phyloP scores from a whole-genome alignment of 2,888 invertebrate genomes.

The Epirrita christyi region DNA sequence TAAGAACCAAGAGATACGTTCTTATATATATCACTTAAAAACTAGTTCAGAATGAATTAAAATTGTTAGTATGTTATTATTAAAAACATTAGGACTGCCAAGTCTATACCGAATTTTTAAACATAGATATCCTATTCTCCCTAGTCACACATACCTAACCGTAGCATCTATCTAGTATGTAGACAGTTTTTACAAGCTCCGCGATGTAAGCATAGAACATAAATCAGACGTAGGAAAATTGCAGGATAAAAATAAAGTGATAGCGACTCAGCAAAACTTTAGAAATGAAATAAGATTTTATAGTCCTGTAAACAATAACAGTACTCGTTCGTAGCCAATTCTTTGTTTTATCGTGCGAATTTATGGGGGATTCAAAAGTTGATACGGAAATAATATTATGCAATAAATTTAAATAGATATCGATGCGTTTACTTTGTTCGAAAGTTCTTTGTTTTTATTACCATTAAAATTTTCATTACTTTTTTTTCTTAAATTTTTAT shows the following conservation, averaged over 20 bases:
- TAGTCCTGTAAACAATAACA: slow-evolving; percentile 29
- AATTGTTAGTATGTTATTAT: no score
- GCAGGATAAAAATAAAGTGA: slow-evolving; percentile 31
- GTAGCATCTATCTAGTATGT: slow-evolving; percentile 24
- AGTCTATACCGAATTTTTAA: background rate
- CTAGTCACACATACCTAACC: slow-evolving; percentile 23
- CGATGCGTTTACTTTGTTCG: slow-evolving; percentile 1
- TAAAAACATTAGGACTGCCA: no score
- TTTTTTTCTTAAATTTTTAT: no score
- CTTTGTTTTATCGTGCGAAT: slow-evolving; percentile 23
- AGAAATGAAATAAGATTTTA: slow-evolving; percentile 29
- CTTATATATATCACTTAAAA: no score
- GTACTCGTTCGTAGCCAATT: background rate
- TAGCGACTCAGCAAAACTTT: slow-evolving; percentile 30
- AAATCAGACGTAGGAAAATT: slow-evolving; percentile 35
- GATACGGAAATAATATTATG: slow-evolving; percentile 12
- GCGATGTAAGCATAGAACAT: slow-evolving; percentile 34
- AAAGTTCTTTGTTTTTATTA: background rate
- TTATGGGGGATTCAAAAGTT: slow-evolving; percentile 20
- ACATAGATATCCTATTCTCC: slow-evolving; percentile 16
- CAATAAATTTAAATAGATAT: slow-evolving; percentile 7
- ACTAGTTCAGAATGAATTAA: no score
- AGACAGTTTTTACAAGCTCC: slow-evolving; percentile 39
- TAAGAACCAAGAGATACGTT: no score
- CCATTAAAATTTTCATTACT: no score